Evolutionary conservation across 1,140 invertebrate genomes (phyloP), one percentile per base, ranked within the genome.

Genomic region (Drosophila sturtevanti): DNA sequence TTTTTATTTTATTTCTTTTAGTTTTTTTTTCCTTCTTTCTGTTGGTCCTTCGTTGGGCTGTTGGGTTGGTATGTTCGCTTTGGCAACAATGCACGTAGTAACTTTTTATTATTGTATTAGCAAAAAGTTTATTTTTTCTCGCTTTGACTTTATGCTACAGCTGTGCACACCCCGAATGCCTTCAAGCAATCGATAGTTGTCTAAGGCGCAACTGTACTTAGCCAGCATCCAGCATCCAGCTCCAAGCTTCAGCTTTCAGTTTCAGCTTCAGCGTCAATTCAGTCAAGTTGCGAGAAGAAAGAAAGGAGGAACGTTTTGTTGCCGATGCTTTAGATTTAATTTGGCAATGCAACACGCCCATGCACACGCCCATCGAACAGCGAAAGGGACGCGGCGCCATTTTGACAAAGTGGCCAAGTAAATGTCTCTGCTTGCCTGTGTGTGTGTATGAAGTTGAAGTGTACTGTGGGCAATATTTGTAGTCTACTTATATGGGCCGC

Each of bases 61-160:
- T n/a, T 5, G 16, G 16, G n/a, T 52, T 12, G 14, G 10, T 24
- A 10, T n/a, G 6, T 51, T 48, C 48, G 38, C 31, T 63, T 66
- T 52, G 55, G 73, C 81, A 85, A 75, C 81, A 85, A 67, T 85
- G 81, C 81, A 72, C 70, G 85, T 63, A 79, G 82, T 70, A 87
- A 87, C 66, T 87, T 87, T 87, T 87, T 87, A 82, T 89, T 87
- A 87, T 87, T 87, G 79, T 82, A 87, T 87, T 87, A 89, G 76
- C 63, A 76, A 82, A 48, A 87, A 87, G 75, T 82, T 86, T 82
- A 76, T 78, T 89, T 77, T 76, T 77, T 64, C 38, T 59, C 64
- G 66, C 71, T 86, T 76, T 86, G 73, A 76, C 70, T 81, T 87
- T 71, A 64, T 37, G 66, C 61, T 64, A 61, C 66, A 77, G 60